Evolutionary conservation across 2,888 invertebrate species (phyloP), one percentile per base, ranked within the genome.

Genomic region (Tetragonisca angustula): DNA sequence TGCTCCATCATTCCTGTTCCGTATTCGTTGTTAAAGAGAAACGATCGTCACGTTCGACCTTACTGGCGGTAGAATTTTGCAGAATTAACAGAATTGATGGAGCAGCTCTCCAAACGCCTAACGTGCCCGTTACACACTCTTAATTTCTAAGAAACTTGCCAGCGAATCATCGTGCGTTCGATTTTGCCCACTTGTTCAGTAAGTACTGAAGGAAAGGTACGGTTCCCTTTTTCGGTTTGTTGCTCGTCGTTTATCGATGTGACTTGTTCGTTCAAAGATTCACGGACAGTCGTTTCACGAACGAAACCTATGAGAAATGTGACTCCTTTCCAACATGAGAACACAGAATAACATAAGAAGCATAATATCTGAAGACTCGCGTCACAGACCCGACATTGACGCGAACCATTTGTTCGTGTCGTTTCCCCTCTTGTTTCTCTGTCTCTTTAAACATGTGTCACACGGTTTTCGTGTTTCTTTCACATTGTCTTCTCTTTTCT

Each of bases 161-260:
- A 69, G 72, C 84, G 70, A 83, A 83, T 81, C 80, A 68, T 79
- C 76, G 43, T 56, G 27, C 79, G n/a, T 81, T 61, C 61, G 36
- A 21, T 79, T 86, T 84, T 76, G 32, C 52, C 87, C 76, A n/a
- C 81, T 50, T 43, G 5, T 81, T 71, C 74, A 86, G 90, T 88
- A 90, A 89, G 87, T 86, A 89, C 70, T 68, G 71, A 71, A 49
- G 9, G 69, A 74, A 75, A 71, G 76, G 76, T 78, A 89, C 78
- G 64, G 73, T 82, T 59, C 73, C 72, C 65, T 43, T n/a, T 69
- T 80, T 79, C 75, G 56, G 56, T 76, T 78, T 86, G 24, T 24
- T 68, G 62, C 76, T 36, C 32, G 15, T 68, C 67, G 78, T 69
- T 56, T 65, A 43, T 68, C 76, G 27, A 52, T 81, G 43, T 73